Evolutionary conservation across 2,888 invertebrate species (phyloP).

Genomic region (Morinoia aosen): DNA sequence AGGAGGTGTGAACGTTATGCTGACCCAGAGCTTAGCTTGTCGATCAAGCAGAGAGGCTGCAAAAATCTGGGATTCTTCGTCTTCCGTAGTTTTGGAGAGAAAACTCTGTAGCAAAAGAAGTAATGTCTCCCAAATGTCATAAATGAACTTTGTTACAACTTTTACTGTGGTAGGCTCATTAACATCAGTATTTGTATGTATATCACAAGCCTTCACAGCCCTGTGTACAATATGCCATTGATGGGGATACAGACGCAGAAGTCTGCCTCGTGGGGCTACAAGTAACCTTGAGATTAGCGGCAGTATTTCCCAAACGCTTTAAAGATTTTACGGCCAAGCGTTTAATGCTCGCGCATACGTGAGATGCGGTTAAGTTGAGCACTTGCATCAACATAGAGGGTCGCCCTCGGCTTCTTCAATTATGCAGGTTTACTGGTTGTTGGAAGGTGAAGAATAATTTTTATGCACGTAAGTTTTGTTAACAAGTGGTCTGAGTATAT

Average conservation of each 20-base stretch:
- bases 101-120: not conserved
- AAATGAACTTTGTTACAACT: not conserved
- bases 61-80: not conserved
- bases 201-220: not conserved
- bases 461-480: not conserved
- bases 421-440: not conserved
- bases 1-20: not conserved
- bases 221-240: not conserved
- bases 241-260: not conserved
- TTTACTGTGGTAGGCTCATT: not conserved
- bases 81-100: not conserved
- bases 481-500: not conserved
- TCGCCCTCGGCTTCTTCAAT: not conserved
- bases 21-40: not conserved
- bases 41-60: not conserved
- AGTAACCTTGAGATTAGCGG: not conserved
- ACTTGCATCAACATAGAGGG: not conserved
- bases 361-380: not conserved
- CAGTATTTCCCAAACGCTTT: not conserved
- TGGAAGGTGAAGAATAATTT: not conserved
- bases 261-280: not conserved
- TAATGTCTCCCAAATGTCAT: not conserved
- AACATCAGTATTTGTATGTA: not conserved
- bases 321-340: not conserved
- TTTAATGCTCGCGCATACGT: not conserved